Evolutionary conservation across 2,888 invertebrate species (phyloP), one percentile per base, ranked within the genome.

Genomic region (Ennomos erosarius): DNA sequence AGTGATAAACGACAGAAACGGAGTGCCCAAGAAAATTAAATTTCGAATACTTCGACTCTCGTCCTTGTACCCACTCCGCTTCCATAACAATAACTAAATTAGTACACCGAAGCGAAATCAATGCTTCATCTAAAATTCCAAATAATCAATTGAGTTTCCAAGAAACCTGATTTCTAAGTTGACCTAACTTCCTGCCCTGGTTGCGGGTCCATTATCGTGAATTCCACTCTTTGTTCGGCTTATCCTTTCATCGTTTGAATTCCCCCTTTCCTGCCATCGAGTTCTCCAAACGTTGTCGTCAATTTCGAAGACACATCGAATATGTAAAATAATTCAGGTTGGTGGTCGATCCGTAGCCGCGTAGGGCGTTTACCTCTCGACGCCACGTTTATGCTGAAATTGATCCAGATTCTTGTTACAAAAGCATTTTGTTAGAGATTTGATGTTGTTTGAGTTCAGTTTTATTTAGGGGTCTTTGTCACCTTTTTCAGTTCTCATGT

Each of bases 311-410:
- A 78, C 75, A 73, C 70, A 74, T 76, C 62, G 73, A 75, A 78
- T 81, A 79, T 79, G 79, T 81, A 78, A 80, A 81, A 75, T 79
- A 78, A 79, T 79, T 79, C 77, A 70, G 67, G 67, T 70, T 69
- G 67, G 70, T 68, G 74, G 71, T 67, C 65, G 69, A 67, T 71
- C 59, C 64, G 65, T n/a, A n/a, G n/a, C n/a, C n/a, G n/a, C n/a
- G n/a, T 57, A 70, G 68, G 79, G 73, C 82, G 75, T 83, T 84
- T 79, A 81, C 81, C 79, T 79, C 75, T 60, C 62, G 62, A 65
- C 62, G 56, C 69, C 59, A 61, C 68, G 72, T 74, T 75, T 72
- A 70, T 69, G 69, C 72, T 74, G 71, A 76, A 74, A 73, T 71
- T 75, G 73, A 75, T 74, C 74, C 70, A 71, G 71, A 74, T 70